Base-by-base conservation (phyloP, 2,797 vertebrate species). In the Typhlichthys eigenmanni region DNA sequence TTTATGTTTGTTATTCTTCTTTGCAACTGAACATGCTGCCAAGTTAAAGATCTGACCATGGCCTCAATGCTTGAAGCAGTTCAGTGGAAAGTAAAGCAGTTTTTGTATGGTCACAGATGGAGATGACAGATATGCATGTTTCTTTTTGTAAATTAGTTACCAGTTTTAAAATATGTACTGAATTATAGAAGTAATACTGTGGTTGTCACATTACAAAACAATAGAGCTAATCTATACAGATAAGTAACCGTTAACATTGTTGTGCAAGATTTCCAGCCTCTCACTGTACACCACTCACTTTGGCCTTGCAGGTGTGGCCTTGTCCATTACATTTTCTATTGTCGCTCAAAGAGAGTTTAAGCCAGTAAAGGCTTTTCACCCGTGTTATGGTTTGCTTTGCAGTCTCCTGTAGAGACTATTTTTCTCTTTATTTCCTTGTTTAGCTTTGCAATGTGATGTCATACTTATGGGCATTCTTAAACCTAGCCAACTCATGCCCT, bases 1-100 rank as follows among this genome's bases (percentile, higher is more conserved):
- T 61, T 78, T 69, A 53, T 58, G 55, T 59, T 48, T 58, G 64
- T 62, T 48, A n/a, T 55, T 55, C 10, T 34, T 55, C 32, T 57
- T 57, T 47, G 57, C 76, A 71, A 69, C 63, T 55, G 66, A 78
- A 74, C 75, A 55, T 29, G 1, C 60, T 73, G 88, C 85, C 87
- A 91, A 90, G 68, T 60, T 66, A 84, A 90, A 91, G 83, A 85
- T 83, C 83, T 90, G 84, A 77, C 71, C 11, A 24, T 46, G 68
- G 74, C 76, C 71, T 84, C 63, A 79, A 85, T 85, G 82, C 62
- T 62, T 57, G 2, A 74, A 76, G 69, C 74, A 48, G 72, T 87
- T 84, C 73, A 29, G 5, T 43, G 24, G 64, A 85, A 83, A 84
- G 71, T 57, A 51, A 72, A 75, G 65, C 1, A 13, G 58, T 84